Conservation (phyloP, 2,888 invertebrate species). For the Beris morrisii region DNA sequence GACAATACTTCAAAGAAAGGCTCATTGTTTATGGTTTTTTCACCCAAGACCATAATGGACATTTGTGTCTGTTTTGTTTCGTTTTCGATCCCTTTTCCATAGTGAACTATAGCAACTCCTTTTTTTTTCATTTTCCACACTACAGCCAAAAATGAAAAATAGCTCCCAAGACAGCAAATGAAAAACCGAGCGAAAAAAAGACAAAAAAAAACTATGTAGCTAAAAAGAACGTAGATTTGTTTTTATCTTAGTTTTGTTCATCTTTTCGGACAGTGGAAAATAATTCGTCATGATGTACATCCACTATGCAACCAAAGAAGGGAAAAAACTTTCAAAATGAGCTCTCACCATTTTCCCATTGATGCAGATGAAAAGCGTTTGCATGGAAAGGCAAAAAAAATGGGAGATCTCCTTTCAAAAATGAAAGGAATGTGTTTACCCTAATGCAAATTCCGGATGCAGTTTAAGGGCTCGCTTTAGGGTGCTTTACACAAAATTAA, state of each 20-base stretch:
- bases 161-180: too few species aligned
- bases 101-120: neutral
- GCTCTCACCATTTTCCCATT: conserved; percentile 1
- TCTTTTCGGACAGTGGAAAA: conserved; percentile 7
- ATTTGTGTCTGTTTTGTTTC: too few species aligned
- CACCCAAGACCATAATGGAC: too few species aligned
- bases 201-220: too few species aligned
- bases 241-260: conserved; percentile 1
- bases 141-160: too few species aligned
- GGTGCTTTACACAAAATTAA: conserved; percentile 10
- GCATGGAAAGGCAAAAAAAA: conserved; percentile 1
- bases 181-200: too few species aligned
- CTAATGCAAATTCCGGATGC: conserved; percentile 9
- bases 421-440: conserved; percentile 9
- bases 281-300: conserved; percentile 11
- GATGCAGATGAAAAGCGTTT: conserved; percentile 8
- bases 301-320: neutral
- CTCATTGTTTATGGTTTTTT: too few species aligned
- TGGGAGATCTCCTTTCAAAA: neutral
- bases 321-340: conserved; percentile 10
- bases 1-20: too few species aligned
- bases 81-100: neutral
- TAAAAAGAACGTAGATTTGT: neutral
- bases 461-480: conserved; percentile 3
- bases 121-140: too few species aligned